Evolutionary conservation across 53 echinoderm and acorn worm genomes (phyloP).

Genomic region (Paracentrotus lividus): DNA sequence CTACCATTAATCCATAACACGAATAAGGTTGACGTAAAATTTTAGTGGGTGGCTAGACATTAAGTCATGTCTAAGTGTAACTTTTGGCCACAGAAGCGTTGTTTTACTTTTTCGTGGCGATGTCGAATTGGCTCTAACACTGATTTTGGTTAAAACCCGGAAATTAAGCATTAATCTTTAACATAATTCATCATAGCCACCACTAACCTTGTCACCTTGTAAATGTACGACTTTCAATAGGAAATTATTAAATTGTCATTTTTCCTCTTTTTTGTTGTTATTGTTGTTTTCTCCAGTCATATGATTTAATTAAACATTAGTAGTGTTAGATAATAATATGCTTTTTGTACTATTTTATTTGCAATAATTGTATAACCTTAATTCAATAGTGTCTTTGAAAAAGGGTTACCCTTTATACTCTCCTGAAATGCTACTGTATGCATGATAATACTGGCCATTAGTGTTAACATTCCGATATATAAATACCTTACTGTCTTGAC

Average conservation of each 20-base stretch:
- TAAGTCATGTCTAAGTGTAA: constrained; percentile 50
- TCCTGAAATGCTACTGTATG: too few relatives aligned
- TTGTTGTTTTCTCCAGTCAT: neutral
- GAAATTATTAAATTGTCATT: neutral
- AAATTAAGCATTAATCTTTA: neutral
- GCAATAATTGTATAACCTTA: too few relatives aligned
- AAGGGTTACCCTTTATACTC: too few relatives aligned
- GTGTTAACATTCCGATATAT: too few relatives aligned
- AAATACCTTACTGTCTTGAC: too few relatives aligned
- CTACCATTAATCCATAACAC: neutral
- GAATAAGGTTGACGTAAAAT: neutral
- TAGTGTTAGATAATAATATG: neutral
- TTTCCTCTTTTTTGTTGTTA: neutral
- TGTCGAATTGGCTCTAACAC: neutral
- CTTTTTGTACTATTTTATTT: neutral
- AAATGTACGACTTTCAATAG: neutral
- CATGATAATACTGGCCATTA: too few relatives aligned
- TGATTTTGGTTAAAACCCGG: neutral
- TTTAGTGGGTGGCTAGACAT: constrained; percentile 40
- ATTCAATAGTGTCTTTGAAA: too few relatives aligned
- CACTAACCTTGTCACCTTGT: neutral
- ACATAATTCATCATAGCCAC: neutral
- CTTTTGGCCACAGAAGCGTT: constrained; percentile 1
- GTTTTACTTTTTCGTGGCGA: neutral
- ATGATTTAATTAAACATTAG: too few relatives aligned